Base-by-base conservation (phyloP, 2,888 invertebrate genomes). In the Chymomyza procnemis region DNA sequence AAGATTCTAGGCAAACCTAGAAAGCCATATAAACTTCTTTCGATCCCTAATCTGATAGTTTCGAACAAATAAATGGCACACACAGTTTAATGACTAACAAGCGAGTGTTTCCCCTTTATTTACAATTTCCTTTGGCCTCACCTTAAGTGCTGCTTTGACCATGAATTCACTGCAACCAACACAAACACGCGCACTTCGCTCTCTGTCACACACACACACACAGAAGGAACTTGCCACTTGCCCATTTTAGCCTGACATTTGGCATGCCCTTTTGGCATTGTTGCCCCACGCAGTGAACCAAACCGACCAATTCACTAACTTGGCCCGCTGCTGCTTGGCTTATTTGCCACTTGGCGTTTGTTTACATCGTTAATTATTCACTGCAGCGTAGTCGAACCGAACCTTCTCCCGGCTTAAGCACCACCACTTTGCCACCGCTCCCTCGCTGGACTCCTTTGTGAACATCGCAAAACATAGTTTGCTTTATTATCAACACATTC, bases 321-420 rank as follows among this genome's bases (percentile, higher is more conserved):
- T 41, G 34, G 34, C 34, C 34, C 34, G 12, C 34, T 22, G 12
- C 34, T 22, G 50, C 41, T 47, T 46, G 22, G 48, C 69, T 67
- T 62, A 67, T 60, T 71, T 30, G 71, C 67, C 69, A 70, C 58
- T 70, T 55, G 55, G 19, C 58, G 48, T 70, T 72, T 74, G 73
- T 78, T 78, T 75, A 78, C 80, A 78, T 69, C 66, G 71, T 71
- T 73, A 78, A 76, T 71, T 76, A 78, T 76, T 65, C 68, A 65
- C 30, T 59, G 60, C 58, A 57, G 34, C 48, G 26, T 19, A 47
- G 16, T 41, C 47, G 41, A 41, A 46, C 30, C 21, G n/a, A n/a
- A n/a, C n/a, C n/a, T n/a, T n/a, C n/a, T n/a, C 21, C 46, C 16
- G 18, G 41, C 26, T 14, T 8, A 50, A 58, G 18, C 52, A 54